Evolutionary conservation across 2,113 vertebrate species (phyloP), one percentile per base, ranked within the genome.

Genomic region (Pygoscelis adeliae): DNA sequence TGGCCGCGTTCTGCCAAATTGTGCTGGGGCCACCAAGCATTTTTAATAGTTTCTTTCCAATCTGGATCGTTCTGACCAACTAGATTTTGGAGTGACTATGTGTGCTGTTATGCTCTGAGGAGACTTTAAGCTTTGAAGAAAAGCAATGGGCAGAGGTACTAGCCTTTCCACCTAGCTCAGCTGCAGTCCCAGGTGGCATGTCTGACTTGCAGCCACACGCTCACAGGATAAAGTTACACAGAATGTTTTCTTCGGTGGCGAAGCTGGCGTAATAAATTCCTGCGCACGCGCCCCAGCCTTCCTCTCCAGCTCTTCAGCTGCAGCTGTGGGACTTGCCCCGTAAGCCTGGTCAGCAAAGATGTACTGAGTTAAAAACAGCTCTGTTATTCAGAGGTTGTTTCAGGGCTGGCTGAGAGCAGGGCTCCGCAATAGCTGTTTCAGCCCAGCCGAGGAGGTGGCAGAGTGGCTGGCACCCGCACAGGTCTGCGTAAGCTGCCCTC

Each of bases 391-490:
- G 63, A 65, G 22, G 63, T 34, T 70, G 27, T 76, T 50, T 30
- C 15, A 49, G 29, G 34, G 18, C 25, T 61, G 46, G 29, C 69
- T 42, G 34, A 22, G 34, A 42, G 21, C n/a, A 49, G n/a, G 11
- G 36, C 32, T 74, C 42, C 1, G 0, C n/a, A 20, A 32, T 6
- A 53, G 59, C 38, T 73, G 29, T 61, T 72, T 53, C 66, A 70
- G 40, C 29, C 34, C 62, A 40, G 10, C 23, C 0, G 1, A 47
- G 36, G 69, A 74, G 44, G 29, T 0, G 4, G 29, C 8, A 1
- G 17, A 56, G 25, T 16, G 29, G 38, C 56, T 40, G 56, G 16
- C 19, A 34, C 15, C 22, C 5, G 1, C 0, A 0, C 0, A 6
- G 38, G 25, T 36, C 32, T 52, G 20, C 1, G 0, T 38, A 34